Base-by-base conservation (phyloP, 1,140 invertebrate genomes). In the Venustaconcha ellipsiformis region DNA sequence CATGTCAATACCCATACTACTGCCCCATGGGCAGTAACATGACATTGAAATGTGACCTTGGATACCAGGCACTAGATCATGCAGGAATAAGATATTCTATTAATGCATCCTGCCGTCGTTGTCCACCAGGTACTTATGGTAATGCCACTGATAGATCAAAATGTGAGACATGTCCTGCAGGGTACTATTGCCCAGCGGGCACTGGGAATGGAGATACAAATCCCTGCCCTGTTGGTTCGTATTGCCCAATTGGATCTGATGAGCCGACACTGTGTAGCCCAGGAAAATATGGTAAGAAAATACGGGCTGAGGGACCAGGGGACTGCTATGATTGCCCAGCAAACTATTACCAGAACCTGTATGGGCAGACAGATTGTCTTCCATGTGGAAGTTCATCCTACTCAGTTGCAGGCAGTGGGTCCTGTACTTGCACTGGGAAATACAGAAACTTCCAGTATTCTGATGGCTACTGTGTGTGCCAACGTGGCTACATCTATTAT, bases 141-240 rank as follows among this genome's bases (percentile, higher is more conserved):
- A 87, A 89, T 71, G 70, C 81, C 57, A 83, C 86, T 30, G 80
- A 82, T 23, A 65, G 86, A 14, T 67, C 74, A 14, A 20, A 67
- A 14, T 89, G 88, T 71, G 72, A 82, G 56, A 72, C 82, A 3
- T 89, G 88, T 70, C 88, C 87, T 8, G 81, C 81, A 20, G 88
- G 88, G 8, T 89, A 84, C 74, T 88, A 86, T 76, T 89, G 88
- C 71, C 87, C 87, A 14, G 81, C 58, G n/a, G 86, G 85, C 15
- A 88, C 87, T 8, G 82, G 81, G 13, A 78, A 87, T 79, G 84
- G 83, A 37, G 81, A 83, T 17, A 67, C 78, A 14, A 82, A 86
- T 57, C 82, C 84, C 17, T 89, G 88, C 70, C 81, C 82, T 15
- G 76, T 80, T 37, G 87, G 88, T 5, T 86, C 81, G 17, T 89